A percentile compares a stretch with the other conserved stretches of the same genome.
These are phyloP conservation scores for Odocoileus hemionus DNA, from an alignment of 2,113 vertebrate genomes.

Conservation along the genomic window DNA sequence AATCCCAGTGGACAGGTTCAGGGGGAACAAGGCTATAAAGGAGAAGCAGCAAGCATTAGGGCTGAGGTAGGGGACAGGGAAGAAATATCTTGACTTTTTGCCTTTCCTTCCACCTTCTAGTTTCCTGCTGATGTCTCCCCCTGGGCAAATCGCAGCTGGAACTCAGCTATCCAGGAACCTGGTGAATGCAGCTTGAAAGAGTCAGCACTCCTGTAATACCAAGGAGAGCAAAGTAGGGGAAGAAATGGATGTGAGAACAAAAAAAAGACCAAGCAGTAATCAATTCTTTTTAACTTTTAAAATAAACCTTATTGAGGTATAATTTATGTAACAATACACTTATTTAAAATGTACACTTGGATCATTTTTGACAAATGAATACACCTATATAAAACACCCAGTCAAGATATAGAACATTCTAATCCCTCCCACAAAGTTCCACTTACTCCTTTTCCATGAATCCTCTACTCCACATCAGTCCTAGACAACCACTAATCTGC, in stretches of 20 bases:
- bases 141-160: not conserved
- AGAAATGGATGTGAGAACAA: not conserved
- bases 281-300: constrained; percentile 10
- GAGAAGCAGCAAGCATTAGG: not conserved
- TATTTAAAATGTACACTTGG: not conserved
- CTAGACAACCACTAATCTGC: not conserved
- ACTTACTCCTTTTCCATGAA: not conserved
- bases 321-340: not conserved
- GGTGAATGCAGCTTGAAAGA: not conserved
- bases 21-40: not conserved
- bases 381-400: not conserved
- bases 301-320: constrained; percentile 20
- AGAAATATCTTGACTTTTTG: not conserved
- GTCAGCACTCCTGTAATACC: not conserved
- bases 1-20: not conserved
- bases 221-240: not conserved
- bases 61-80: not conserved
- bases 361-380: constrained; percentile 14
- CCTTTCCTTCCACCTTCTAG: not conserved
- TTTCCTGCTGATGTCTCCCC: not conserved
- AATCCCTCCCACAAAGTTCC: not conserved
- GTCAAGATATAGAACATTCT: constrained; percentile 10
- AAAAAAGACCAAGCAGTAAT: not conserved
- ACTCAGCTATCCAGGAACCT: not conserved
- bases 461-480: not conserved